Percentiles rank a stretch among this genome's conserved stretches.
phyloP scores from a whole-genome alignment of 64 coral and sea anemone species.

The Montipora efflorescens region DNA sequence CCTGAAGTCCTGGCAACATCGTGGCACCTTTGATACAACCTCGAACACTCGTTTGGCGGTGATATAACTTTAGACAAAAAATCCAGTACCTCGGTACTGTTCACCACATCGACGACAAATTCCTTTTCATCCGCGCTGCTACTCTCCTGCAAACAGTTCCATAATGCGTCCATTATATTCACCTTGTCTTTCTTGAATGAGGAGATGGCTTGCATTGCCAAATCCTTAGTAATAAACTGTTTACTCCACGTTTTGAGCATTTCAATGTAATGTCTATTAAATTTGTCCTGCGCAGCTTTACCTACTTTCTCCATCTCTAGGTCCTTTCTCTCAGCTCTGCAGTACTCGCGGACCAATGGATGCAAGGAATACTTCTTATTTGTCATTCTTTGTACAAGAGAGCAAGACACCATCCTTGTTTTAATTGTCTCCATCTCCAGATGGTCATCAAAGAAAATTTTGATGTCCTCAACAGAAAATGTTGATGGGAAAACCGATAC shows the following conservation, averaged over 20 bases:
- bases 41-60: not conserved
- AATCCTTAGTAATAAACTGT: not conserved
- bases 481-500: too few species aligned
- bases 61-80: conserved; percentile 32
- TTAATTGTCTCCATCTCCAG: not conserved
- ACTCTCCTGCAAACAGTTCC: too few species aligned
- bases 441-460: not conserved
- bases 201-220: too few species aligned
- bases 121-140: too few species aligned
- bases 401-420: not conserved
- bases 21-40: not conserved
- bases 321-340: not conserved
- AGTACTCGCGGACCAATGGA: not conserved
- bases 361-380: not conserved
- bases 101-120: not conserved
- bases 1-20: not conserved
- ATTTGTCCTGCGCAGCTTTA: not conserved
- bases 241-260: not conserved
- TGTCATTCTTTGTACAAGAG: not conserved
- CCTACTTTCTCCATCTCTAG: not conserved
- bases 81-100: not conserved
- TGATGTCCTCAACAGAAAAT: too few species aligned
- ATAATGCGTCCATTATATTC: too few species aligned
- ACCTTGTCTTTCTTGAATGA: too few species aligned
- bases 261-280: not conserved